Conservation (phyloP, 2,888 invertebrate species). For the Nysson spinosus region DNA sequence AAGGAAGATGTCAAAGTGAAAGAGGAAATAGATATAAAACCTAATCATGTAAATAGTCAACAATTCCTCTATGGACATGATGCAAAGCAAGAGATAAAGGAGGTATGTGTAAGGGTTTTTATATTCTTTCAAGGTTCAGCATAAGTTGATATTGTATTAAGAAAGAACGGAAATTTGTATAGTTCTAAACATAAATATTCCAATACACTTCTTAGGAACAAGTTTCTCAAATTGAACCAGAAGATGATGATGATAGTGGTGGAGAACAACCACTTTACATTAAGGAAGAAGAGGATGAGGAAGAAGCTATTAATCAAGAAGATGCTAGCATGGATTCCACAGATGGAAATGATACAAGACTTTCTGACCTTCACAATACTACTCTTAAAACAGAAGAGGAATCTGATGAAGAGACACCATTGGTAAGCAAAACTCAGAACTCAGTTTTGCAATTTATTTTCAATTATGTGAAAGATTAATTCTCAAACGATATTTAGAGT, state of each 20-base stretch:
- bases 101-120: too few species aligned
- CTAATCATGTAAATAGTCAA: constrained; percentile 57
- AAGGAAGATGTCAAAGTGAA: constrained; percentile 72
- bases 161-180: too few species aligned
- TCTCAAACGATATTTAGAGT: constrained; percentile 53
- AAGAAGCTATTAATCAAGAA: constrained; percentile 65
- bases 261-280: constrained; percentile 80
- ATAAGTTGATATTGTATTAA: too few species aligned
- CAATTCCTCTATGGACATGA: constrained; percentile 27
- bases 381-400: constrained; percentile 78
- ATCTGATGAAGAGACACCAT: constrained; percentile 86
- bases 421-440: constrained; percentile 83
- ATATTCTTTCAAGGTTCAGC: too few species aligned
- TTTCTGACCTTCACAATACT: constrained; percentile 74
- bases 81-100: constrained; percentile 54
- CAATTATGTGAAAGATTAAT: too few species aligned
- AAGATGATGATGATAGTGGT: constrained; percentile 72
- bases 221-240: constrained; percentile 80
- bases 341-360: constrained; percentile 71
- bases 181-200: too few species aligned
- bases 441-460: too few species aligned
- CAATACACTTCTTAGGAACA: constrained; percentile 80
- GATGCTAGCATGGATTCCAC: constrained; percentile 68
- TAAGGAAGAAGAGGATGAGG: constrained; percentile 77
- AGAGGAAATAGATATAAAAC: constrained; percentile 62